Conservation (phyloP, 2,888 invertebrate genomes). For the Disparrhopalites patrizii region DNA sequence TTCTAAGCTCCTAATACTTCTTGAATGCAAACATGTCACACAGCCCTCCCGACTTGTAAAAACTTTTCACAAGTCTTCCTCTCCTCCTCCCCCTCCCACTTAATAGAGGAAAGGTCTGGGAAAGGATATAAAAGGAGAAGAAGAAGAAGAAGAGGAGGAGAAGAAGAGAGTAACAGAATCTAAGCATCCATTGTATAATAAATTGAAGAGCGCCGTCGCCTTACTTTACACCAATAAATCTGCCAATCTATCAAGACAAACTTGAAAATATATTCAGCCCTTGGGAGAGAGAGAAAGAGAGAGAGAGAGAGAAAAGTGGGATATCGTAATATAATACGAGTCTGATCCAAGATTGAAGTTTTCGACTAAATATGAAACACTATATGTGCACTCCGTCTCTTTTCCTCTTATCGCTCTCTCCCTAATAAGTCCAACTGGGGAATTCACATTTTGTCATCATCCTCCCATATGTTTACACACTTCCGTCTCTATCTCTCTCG, state of each 20-base stretch:
- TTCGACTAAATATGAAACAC: constrained; percentile 13
- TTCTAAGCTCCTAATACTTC: constrained; percentile 2
- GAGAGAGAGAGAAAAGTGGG: constrained; percentile 26
- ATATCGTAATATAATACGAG: constrained; percentile 19
- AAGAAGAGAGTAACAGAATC: constrained; percentile 12
- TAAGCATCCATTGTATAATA: constrained; percentile 30
- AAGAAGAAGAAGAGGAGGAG: not conserved
- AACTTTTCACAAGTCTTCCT: not conserved
- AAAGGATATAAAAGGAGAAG: too few species aligned
- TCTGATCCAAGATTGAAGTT: constrained; percentile 26
- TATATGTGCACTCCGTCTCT: not conserved
- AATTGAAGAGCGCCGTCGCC: constrained; percentile 40
- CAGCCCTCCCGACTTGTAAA: not conserved
- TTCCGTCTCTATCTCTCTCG: not conserved
- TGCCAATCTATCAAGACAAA: constrained; percentile 48
- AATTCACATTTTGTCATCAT: constrained; percentile 3
- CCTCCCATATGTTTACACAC: constrained; percentile 1
- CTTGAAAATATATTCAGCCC: constrained; percentile 48
- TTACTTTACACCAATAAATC: constrained; percentile 47
- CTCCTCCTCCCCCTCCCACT: too few species aligned
- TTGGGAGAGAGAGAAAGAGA: constrained; percentile 27
- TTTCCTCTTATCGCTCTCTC: constrained; percentile 6
- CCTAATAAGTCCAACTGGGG: constrained; percentile 22
- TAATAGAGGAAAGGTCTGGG: too few species aligned
- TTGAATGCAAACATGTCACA: not conserved